Conservation (phyloP, 2,797 vertebrate genomes). For the Caiman crocodilus region DNA sequence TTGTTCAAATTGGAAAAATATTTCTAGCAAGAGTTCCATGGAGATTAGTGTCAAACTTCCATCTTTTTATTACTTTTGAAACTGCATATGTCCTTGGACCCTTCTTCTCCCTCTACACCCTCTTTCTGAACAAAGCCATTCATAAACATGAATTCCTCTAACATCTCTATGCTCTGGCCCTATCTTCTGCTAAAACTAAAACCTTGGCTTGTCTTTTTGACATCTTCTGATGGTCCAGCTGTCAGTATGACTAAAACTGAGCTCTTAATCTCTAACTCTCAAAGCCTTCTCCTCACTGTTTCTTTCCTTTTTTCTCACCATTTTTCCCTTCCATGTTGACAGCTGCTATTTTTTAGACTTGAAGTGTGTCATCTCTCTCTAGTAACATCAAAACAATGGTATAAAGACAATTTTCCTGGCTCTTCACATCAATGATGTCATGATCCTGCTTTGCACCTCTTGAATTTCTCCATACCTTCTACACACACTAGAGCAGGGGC, state of each 20-base stretch:
- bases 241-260: background rate
- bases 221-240: background rate
- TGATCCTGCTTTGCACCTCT: background rate
- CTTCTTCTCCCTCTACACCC: background rate
- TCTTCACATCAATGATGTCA: background rate
- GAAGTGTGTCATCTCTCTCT: background rate
- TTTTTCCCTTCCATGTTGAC: background rate
- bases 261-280: background rate
- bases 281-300: background rate
- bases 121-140: background rate
- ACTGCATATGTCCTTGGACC: background rate
- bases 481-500: no score
- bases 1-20: slow-evolving; percentile 41
- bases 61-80: background rate
- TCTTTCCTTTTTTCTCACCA: background rate
- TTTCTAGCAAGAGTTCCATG: background rate
- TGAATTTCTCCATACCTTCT: background rate
- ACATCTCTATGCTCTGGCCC: background rate
- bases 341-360: background rate
- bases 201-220: background rate
- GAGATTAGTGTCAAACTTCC: slow-evolving; percentile 14
- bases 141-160: background rate
- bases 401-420: background rate
- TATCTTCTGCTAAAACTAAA: background rate
- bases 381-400: background rate